Evolutionary conservation across 92 coral and sea anemone genomes (phyloP), one percentile per base, ranked within the genome.

Genomic region (Bergia puertoricense): DNA sequence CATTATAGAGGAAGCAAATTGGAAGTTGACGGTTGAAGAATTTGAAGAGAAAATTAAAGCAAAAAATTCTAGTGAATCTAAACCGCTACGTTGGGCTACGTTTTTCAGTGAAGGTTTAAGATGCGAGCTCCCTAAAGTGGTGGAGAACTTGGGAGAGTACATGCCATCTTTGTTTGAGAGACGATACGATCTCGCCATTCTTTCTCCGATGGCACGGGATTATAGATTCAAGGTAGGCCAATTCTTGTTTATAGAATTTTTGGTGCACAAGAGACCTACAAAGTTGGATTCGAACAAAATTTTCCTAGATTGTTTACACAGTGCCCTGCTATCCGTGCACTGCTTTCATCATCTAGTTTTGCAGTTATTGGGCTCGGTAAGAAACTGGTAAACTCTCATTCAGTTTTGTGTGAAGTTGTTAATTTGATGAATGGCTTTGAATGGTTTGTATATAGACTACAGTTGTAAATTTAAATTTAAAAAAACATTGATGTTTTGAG

Each of bases 131-230:
- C n/a, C 9, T 44, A 76, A 76, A 38, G 8, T 76, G 80, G 30
- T 8, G 50, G 56, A 43, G 50, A 76, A 42, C 40, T 22, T 76
- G 51, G 80, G 80, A 16, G 45, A 42, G n/a, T 76, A 76, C 10
- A 14, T 76, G 37, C 80, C 80, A 20, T 76, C 80, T 40, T 42
- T 42, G 40, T 43, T 76, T 44, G 80, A 76, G n/a, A 76, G 40
- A 42, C 51, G 80, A 76, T 13, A 40, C 18, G 80, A 76, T 44
- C 23, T 76, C 80, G 16, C 23, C n/a, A 30, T 76, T 18, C 3
- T 76, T 4, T 76, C 80, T 8, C 54, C 80, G 30, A 40, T 11
- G 2, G 50, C 76, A 36, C 76, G 30, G 42, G 50, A 39, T 4
- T 76, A 75, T 16, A 75, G 18, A 1, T 37, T 48, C 79, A 75